These are phyloP conservation scores for Pangasius larnaudii DNA, from an alignment of 2,797 vertebrate species.

Conservation along the genomic window DNA sequence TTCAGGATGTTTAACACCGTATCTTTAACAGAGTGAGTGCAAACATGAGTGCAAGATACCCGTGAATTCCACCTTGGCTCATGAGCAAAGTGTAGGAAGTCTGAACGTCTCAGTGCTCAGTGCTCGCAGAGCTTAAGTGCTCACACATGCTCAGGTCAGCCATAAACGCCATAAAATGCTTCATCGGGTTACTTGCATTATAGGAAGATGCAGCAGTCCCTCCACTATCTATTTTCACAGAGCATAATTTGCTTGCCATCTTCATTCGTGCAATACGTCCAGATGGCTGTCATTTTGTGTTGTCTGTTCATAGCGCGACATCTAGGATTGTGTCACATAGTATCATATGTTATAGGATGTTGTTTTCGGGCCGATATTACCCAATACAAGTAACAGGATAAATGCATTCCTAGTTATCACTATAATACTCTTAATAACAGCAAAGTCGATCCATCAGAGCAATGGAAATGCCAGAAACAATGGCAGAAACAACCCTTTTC, in stretches of 20 bases:
- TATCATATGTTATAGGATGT: not conserved
- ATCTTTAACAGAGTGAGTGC: too few relatives aligned
- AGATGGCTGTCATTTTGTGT: not conserved
- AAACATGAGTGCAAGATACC: too few relatives aligned
- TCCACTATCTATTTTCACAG: not conserved
- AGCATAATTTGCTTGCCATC: not conserved
- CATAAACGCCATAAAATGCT: not conserved
- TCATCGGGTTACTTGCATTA: not conserved
- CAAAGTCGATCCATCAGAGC: not conserved
- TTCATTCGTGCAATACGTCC: not conserved
- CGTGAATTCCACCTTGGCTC: not conserved
- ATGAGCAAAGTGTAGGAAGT: not conserved
- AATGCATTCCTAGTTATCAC: not conserved
- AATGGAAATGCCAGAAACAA: not conserved
- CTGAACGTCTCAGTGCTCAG: too few relatives aligned
- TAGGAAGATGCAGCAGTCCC: not conserved
- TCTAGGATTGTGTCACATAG: not conserved
- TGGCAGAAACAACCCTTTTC: not conserved
- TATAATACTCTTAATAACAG: not conserved
- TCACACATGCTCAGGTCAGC: not conserved
- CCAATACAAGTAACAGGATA: not conserved
- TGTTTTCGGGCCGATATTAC: not conserved
- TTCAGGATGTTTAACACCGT: too few relatives aligned
- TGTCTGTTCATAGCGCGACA: not conserved
- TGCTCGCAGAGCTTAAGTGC: not conserved